These are phyloP conservation scores for Gandaritis pyraliata DNA, from an alignment of 2,888 invertebrate genomes.

Conservation along the genomic window DNA sequence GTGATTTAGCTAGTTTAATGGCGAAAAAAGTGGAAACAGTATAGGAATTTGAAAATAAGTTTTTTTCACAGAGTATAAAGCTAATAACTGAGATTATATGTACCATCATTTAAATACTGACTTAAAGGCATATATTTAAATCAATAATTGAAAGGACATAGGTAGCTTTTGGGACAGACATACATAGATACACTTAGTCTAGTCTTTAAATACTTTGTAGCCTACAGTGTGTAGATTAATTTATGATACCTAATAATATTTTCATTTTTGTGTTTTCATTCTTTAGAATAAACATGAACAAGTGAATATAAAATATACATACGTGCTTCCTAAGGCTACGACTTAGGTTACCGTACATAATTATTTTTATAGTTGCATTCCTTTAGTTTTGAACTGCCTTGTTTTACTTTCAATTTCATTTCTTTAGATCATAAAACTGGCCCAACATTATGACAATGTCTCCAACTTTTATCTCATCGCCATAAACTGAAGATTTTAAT, in stretches of 20 bases:
- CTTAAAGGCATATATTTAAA: background rate
- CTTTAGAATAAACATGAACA: too few species aligned
- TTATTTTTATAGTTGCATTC: too few species aligned
- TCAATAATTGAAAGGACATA: background rate
- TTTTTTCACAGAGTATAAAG: slow-evolving; percentile 14
- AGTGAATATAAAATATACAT: too few species aligned
- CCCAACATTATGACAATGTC: background rate
- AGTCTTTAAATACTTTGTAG: too few species aligned
- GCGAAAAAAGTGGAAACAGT: slow-evolving; percentile 27
- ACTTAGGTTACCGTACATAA: too few species aligned
- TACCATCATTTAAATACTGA: background rate
- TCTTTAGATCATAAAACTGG: background rate
- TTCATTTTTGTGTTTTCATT: too few species aligned
- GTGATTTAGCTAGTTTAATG: slow-evolving; percentile 5
- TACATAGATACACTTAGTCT: background rate
- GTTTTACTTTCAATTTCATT: background rate
- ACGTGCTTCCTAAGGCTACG: too few species aligned
- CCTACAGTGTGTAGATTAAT: too few species aligned
- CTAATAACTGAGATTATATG: background rate
- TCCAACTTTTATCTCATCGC: background rate
- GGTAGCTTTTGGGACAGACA: background rate
- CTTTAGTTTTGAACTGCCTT: background rate
- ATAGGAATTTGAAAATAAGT: slow-evolving; percentile 42
- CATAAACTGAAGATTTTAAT: slow-evolving; percentile 2
- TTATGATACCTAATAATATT: too few species aligned